phyloP scores from a whole-genome alignment of 64 coral and sea anemone species.

The Astreopora myriophthalma region DNA sequence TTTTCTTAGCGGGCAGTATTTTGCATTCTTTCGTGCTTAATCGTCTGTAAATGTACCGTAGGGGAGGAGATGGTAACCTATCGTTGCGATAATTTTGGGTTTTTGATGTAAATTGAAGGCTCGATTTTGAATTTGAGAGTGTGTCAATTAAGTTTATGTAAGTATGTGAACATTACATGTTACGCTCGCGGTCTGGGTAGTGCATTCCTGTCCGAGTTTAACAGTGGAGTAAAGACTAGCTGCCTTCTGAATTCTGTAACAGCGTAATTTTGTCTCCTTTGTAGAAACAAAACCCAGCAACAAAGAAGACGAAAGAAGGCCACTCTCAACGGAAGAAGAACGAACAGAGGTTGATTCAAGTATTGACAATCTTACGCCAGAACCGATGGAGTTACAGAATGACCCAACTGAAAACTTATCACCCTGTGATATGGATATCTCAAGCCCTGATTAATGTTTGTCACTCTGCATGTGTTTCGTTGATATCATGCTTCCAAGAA shows the following conservation, averaged over 20 bases:
- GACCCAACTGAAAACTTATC: slow-evolving; percentile 35
- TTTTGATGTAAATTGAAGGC: too few species aligned
- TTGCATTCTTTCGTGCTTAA: too few species aligned
- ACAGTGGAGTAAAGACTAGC: too few species aligned
- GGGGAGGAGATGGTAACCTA: too few species aligned
- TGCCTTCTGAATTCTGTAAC: background rate
- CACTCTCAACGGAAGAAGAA: background rate
- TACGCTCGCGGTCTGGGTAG: too few species aligned
- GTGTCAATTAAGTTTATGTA: too few species aligned
- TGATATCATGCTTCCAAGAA: background rate
- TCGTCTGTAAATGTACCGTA: too few species aligned
- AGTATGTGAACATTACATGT: too few species aligned
- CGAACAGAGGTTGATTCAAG: background rate
- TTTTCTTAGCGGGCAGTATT: too few species aligned
- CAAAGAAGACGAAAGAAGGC: background rate
- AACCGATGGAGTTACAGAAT: slow-evolving; percentile 16
- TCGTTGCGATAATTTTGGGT: too few species aligned
- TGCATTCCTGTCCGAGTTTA: too few species aligned
- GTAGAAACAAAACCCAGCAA: background rate
- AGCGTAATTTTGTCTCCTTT: background rate
- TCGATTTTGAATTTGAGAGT: too few species aligned
- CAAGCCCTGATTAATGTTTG: slow-evolving; percentile 19
- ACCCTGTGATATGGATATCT: slow-evolving; percentile 54
- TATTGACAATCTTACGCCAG: slow-evolving; percentile 15
- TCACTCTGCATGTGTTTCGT: background rate